A percentile compares a stretch with the other conserved stretches of the same genome.
These are phyloP conservation scores for Okamejei kenojei DNA, from an alignment of 2,797 vertebrate genomes.

Conservation along the genomic window DNA sequence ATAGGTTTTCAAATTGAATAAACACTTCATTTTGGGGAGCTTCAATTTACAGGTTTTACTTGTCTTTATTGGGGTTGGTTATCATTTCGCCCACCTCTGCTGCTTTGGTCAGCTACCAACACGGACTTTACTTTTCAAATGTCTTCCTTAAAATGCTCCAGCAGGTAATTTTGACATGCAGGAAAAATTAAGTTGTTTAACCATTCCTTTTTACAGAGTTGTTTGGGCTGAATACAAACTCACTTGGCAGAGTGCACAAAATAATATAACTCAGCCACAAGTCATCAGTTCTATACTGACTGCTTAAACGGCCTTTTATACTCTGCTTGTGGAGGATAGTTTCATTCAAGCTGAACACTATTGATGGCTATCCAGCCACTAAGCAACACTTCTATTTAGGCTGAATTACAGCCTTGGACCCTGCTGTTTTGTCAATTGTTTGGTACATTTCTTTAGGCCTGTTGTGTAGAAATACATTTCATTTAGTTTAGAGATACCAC, in stretches of 20 bases:
- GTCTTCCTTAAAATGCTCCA: neutral
- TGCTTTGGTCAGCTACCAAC: neutral
- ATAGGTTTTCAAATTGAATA: neutral
- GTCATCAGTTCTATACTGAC: neutral
- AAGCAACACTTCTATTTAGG: neutral
- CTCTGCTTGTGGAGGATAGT: neutral
- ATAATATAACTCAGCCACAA: neutral
- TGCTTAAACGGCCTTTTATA: neutral
- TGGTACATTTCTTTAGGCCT: neutral
- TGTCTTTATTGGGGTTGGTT: neutral
- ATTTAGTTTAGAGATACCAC: too few relatives aligned
- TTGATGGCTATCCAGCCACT: neutral
- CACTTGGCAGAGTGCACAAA: neutral
- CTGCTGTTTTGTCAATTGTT: neutral
- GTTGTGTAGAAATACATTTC: neutral
- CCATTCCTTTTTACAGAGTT: neutral
- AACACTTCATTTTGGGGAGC: too few relatives aligned
- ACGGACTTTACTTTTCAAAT: neutral
- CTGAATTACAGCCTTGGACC: neutral
- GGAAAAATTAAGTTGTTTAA: neutral
- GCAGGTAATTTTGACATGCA: neutral
- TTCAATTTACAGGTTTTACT: neutral
- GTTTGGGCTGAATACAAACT: neutral
- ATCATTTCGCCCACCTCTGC: neutral
- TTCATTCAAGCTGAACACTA: neutral